Base-by-base conservation (phyloP, 2,113 vertebrate species). In the Plectropomus leopardus region DNA sequence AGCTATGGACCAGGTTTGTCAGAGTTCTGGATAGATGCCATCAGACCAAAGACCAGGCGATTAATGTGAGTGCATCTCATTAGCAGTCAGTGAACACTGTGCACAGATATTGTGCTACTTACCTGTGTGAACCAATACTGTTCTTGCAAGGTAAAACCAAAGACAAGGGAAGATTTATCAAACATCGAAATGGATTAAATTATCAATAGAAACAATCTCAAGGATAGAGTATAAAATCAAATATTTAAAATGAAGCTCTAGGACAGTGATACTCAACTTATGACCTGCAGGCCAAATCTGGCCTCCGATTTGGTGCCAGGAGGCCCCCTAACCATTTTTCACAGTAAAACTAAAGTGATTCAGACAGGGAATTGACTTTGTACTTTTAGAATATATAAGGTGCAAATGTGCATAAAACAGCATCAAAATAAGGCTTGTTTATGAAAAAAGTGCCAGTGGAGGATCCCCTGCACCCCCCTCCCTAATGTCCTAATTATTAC, bases 11-110 rank as follows among this genome's bases (percentile, higher is more conserved):
- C 34, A 2, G 42, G 10, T 36, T 83, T 76, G 13, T 79, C 89
- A 7, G 92, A 93, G 50, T 95, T 96, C n/a, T 98, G 97, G 97
- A 92, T 97, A 51, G 94, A 96, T 59, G 88, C 73, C 14, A 88
- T 97, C 54, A 93, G 95, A 64, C 89, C 94, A 15, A 88, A 67
- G 11, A 91, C 90, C 65, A 95, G 92, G 26, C 92, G 93, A 44
- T 66, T 96, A 4, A 45, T 97, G 97, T 98, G 94, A 96, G 97
- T 87, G 30, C 17, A 26, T 34, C 11, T 78, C 59, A 28, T 53
- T 32, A 28, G 24, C 36, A 40, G 19, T 47, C 51, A 3, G 4
- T 21, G 2, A 23, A 7, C 15, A 28, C 1, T 51, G 44, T 60
- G 3, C 19, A 55, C 26, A 68, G 15, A 55, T 50, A 44, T 16